Evolutionary conservation across 2,888 invertebrate species (phyloP).

Genomic region (Adelphocoris suturalis): DNA sequence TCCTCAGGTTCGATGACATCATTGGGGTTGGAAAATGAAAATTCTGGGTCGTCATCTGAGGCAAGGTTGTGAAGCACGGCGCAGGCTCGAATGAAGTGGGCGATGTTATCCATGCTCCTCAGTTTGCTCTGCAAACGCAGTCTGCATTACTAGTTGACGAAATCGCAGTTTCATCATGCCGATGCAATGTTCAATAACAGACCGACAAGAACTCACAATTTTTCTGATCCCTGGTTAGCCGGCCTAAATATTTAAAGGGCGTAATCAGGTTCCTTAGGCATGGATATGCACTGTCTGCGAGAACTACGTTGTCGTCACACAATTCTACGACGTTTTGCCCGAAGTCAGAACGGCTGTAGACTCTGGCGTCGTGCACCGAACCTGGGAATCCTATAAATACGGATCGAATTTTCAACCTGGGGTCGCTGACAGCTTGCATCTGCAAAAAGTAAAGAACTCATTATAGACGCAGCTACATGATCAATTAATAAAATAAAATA

Average conservation of each 20-base stretch:
- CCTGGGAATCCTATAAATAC: neutral
- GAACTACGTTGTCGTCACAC: neutral
- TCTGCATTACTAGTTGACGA: too few species aligned
- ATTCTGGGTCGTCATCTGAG: neutral
- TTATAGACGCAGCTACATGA: neutral
- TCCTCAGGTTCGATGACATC: neutral
- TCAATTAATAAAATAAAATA: too few species aligned
- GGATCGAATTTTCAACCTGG: neutral
- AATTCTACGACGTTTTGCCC: neutral
- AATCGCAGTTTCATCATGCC: conserved; percentile 19
- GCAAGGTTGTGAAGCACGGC: conserved; percentile 45
- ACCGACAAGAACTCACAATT: neutral
- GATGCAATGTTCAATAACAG: neutral
- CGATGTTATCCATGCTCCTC: neutral
- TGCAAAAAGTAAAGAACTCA: conserved; percentile 5
- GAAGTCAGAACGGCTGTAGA: neutral
- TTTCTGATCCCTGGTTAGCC: neutral
- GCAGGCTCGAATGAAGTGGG: conserved; percentile 52
- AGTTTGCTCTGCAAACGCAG: neutral
- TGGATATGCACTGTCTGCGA: neutral
- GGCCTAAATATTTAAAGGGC: neutral
- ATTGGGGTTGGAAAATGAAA: neutral
- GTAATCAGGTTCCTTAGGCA: conserved; percentile 3
- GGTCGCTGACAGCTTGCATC: neutral
- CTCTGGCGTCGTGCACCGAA: neutral